These are phyloP conservation scores for Ylistrum balloti DNA, from an alignment of 1,140 invertebrate genomes.

Conservation along the genomic window DNA sequence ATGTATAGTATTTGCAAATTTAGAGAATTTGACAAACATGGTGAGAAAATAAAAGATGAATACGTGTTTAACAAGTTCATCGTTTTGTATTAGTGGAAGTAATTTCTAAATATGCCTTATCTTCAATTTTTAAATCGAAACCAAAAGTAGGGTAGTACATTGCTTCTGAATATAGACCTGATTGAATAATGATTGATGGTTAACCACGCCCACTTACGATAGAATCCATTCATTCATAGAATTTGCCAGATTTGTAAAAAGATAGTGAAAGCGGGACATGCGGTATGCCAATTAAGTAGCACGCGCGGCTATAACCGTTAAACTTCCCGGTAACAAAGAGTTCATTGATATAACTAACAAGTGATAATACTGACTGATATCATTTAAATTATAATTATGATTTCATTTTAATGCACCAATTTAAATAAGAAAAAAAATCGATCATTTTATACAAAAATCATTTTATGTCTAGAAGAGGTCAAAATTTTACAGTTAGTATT, in stretches of 20 bases:
- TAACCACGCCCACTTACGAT: constrained; percentile 21
- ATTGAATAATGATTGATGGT: constrained; percentile 40
- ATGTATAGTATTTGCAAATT: too few species aligned
- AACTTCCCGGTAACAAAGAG: neutral
- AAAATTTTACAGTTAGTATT: too few species aligned
- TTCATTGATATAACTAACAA: neutral
- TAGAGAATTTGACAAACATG: too few species aligned
- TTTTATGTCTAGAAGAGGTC: too few species aligned
- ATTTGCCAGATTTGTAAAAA: constrained; percentile 38
- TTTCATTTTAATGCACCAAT: too few species aligned
- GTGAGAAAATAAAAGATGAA: too few species aligned
- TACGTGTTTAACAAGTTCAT: too few species aligned
- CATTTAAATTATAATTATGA: too few species aligned
- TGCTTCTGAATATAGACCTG: constrained; percentile 33
- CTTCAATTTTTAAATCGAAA: neutral
- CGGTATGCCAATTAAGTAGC: constrained; percentile 33
- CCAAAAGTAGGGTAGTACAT: constrained; percentile 12
- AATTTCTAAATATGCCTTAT: neutral
- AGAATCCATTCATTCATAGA: constrained; percentile 9
- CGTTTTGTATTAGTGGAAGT: too few species aligned
- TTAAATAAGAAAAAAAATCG: too few species aligned
- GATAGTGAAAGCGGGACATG: constrained; percentile 37
- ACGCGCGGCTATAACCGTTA: neutral
- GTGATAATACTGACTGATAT: neutral
- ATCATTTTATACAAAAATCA: too few species aligned